Conservation (phyloP, 2,888 invertebrate genomes). For the Rutpela maculata region DNA sequence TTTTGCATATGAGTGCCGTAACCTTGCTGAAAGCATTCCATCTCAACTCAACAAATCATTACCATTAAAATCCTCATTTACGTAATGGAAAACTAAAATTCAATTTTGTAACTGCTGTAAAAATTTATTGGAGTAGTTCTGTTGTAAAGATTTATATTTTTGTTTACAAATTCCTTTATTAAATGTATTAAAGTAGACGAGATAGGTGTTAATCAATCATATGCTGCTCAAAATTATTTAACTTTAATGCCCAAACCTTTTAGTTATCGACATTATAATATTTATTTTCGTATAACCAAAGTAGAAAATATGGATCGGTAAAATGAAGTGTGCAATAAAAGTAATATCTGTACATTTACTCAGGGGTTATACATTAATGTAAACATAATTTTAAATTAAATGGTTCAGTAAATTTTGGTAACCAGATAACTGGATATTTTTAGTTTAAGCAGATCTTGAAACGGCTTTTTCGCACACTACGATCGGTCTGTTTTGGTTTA, state of each 20-base stretch:
- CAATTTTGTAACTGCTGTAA: background rate
- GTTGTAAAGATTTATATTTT: background rate
- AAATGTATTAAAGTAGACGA: background rate
- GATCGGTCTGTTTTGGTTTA: background rate
- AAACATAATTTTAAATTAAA: background rate
- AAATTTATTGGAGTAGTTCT: background rate
- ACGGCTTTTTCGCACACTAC: background rate
- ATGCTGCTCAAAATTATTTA: background rate
- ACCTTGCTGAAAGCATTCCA: background rate
- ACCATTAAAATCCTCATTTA: background rate
- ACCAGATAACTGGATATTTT: background rate
- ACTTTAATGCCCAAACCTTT: background rate
- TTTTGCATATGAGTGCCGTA: background rate
- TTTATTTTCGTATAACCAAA: background rate
- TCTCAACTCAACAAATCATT: background rate
- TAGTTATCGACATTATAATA: background rate
- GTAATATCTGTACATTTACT: background rate
- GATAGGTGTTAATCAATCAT: background rate
- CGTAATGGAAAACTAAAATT: background rate
- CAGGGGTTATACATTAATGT: background rate
- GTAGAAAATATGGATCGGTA: background rate
- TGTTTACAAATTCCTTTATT: conserved; percentile 4
- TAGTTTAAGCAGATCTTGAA: background rate
- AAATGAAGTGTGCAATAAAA: background rate
- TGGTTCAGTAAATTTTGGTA: background rate